Conservation (phyloP, 2,888 invertebrate species). For the Athalia cordata region DNA sequence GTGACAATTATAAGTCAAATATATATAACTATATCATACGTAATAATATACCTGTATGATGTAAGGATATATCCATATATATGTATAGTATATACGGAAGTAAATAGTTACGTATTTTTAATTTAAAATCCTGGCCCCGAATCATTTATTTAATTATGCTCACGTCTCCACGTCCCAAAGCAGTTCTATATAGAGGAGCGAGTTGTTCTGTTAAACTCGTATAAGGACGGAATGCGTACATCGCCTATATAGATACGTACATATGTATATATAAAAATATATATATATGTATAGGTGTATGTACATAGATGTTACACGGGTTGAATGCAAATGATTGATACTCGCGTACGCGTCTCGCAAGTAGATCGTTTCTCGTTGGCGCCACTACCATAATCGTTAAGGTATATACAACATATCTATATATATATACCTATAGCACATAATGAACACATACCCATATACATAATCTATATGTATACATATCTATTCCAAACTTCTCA, state of each 20-base stretch:
- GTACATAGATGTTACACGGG: not conserved
- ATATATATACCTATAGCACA: not conserved
- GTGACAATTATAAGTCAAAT: no score
- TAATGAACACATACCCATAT: not conserved
- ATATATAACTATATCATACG: no score
- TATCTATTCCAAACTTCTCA: conserved; percentile 1
- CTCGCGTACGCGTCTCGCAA: conserved; percentile 22
- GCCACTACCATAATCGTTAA: conserved; percentile 22
- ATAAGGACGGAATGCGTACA: conserved; percentile 43
- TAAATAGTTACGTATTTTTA: no score
- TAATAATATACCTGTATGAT: no score
- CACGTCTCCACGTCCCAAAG: conserved; percentile 17
- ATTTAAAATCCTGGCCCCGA: no score
- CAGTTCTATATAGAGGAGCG: no score
- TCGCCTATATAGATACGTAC: not conserved
- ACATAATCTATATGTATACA: not conserved
- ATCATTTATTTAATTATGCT: not conserved
- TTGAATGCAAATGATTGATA: conserved; percentile 43
- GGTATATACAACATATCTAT: not conserved
- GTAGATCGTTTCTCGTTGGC: conserved; percentile 32
- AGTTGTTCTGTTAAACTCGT: conserved; percentile 10
- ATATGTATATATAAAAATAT: not conserved
- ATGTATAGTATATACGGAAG: no score
- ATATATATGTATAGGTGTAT: no score
- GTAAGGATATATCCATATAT: no score